Percentiles rank a stretch among this genome's conserved stretches.
Conservation (phyloP, 2,113 vertebrate species). For the Baryphthengus martii region DNA sequence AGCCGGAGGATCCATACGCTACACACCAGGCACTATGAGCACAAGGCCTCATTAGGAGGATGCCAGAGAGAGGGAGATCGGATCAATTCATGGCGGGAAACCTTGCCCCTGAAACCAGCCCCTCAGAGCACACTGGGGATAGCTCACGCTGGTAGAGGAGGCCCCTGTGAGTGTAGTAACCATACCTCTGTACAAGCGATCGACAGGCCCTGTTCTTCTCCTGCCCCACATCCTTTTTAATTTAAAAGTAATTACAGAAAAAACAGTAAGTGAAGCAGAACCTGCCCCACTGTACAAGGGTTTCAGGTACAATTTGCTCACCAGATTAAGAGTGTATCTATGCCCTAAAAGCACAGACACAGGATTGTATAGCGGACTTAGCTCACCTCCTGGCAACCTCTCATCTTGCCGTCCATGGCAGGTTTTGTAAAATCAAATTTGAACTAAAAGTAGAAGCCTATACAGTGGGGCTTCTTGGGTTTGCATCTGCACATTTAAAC, state of each 20-base stretch:
- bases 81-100: background rate
- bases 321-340: fast-evolving
- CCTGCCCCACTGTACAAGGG: fast-evolving
- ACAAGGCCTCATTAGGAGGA: background rate
- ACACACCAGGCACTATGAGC: background rate
- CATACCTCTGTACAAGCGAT: background rate
- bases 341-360: fast-evolving
- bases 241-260: background rate
- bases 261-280: background rate
- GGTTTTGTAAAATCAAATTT: background rate
- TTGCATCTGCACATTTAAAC: background rate
- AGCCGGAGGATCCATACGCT: background rate
- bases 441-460: background rate
- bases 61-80: background rate
- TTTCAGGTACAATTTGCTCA: background rate
- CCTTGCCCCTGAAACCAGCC: background rate
- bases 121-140: background rate
- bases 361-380: background rate
- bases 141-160: background rate
- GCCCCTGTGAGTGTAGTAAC: background rate
- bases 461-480: background rate
- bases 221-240: background rate
- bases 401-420: background rate
- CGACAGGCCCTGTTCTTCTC: background rate
- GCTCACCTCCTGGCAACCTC: background rate